A percentile compares a stretch with the other conserved stretches of the same genome.
Conservation (phyloP, 1,140 invertebrate species). For the Drosophila sp. region DNA sequence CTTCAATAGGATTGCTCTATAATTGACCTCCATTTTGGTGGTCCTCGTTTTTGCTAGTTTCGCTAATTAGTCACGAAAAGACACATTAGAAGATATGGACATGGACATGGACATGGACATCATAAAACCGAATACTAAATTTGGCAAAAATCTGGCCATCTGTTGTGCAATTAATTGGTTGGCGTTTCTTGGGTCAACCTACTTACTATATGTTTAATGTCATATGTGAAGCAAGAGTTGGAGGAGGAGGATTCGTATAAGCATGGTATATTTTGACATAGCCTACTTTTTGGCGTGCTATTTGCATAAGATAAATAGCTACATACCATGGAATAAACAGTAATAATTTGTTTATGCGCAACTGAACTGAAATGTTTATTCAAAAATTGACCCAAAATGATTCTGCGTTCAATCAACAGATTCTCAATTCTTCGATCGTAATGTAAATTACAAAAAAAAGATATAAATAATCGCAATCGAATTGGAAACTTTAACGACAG, state of each 20-base stretch:
- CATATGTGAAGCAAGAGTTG: too few species aligned
- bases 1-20: slow-evolving; percentile 23
- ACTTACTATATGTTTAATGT: not conserved
- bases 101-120: not conserved
- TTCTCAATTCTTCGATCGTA: not conserved
- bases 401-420: not conserved
- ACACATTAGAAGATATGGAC: slow-evolving; percentile 25
- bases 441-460: too few species aligned
- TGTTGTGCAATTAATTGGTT: not conserved
- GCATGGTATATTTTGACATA: not conserved
- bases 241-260: too few species aligned
- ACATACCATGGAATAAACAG: not conserved
- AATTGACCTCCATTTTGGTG: slow-evolving; percentile 20
- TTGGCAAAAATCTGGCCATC: not conserved
- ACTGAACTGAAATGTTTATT: not conserved
- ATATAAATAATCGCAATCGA: not conserved
- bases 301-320: not conserved
- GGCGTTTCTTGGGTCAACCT: not conserved
- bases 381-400: not conserved
- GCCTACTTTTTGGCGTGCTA: slow-evolving; percentile 10
- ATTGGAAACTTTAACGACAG: not conserved
- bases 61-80: slow-evolving; percentile 68
- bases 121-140: not conserved
- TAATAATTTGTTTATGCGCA: not conserved
- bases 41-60: slow-evolving; percentile 57